Evolutionary conservation across 2,113 vertebrate species (phyloP), one percentile per base, ranked within the genome.

Genomic region (Pterophyllum scalare): DNA sequence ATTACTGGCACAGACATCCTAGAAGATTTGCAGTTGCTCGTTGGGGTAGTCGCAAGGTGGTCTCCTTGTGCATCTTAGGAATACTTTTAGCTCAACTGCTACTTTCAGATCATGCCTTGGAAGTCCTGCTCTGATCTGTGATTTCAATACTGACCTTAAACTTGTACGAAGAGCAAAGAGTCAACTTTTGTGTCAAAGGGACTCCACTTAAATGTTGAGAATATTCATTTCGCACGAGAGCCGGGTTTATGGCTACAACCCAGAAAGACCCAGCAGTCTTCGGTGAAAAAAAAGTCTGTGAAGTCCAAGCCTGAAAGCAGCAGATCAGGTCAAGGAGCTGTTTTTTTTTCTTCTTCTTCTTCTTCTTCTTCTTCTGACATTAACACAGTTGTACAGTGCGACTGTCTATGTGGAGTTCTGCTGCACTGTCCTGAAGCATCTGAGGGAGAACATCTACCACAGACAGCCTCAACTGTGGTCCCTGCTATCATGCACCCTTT

Each of bases 311-410:
- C 35, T 12, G n/a, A 40, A 64, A 12, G 49, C 49, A 52, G 49
- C 6, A 17, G 20, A 64, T 64, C 6, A 1, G 20, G 4, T 43
- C 62, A 24, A 24, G 7, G 38, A 40, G 35, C 35, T 9, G 64
- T 6, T 46, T 17, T 15, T 26, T 33, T 33, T 9, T 38, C 3
- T 38, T 10, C 6, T 9, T 9, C 8, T 9, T 38, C 3, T 38
- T 10, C 6, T 9, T 9, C 8, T 33, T 33, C 6, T 33, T 33
- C 6, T 7, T 26, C 64, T 28, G 43, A 70, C 40, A 7, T 70
- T 13, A 70, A 7, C n/a, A 19, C 26, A 0, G 0, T 0, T 28
- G 46, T 49, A 24, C 26, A 10, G 5, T n/a, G 26, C 46, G 40
- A 49, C 14, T 26, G 15, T 2, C 40, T 22, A 6, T 49, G 40